phyloP scores from a whole-genome alignment of 2,113 vertebrate species.

The Xenus cinereus region DNA sequence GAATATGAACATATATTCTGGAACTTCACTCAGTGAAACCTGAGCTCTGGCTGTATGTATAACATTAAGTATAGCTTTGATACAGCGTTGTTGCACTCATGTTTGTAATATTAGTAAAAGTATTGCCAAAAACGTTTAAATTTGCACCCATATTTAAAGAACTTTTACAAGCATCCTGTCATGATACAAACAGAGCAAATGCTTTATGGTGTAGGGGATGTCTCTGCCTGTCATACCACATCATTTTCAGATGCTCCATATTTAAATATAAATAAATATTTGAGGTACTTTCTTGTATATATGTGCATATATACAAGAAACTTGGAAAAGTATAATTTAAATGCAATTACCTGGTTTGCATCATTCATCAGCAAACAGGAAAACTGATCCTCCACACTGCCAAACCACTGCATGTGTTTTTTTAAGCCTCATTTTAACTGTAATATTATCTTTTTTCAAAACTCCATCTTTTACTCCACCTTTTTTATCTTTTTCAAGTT shows the following conservation, averaged over 20 bases:
- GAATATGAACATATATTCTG: background rate
- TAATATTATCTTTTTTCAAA: background rate
- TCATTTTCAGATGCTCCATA: background rate
- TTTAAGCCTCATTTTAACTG: background rate
- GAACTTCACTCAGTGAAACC: background rate
- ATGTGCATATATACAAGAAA: background rate
- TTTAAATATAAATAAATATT: no score
- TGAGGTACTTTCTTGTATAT: background rate
- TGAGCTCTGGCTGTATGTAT: background rate
- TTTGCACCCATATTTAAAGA: background rate
- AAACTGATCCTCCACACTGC: background rate
- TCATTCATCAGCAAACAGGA: background rate
- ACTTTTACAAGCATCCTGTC: background rate
- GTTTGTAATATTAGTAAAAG: background rate
- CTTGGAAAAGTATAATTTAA: background rate
- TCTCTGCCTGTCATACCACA: background rate
- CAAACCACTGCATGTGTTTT: background rate
- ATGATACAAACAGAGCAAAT: background rate
- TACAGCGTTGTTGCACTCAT: background rate
- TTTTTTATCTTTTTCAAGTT: background rate
- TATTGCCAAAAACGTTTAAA: background rate
- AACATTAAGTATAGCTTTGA: background rate
- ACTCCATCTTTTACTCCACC: background rate
- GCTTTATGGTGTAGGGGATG: background rate
- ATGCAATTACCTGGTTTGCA: background rate